Conservation (phyloP, 2,888 invertebrate genomes). For the Polymixis flavicincta region DNA sequence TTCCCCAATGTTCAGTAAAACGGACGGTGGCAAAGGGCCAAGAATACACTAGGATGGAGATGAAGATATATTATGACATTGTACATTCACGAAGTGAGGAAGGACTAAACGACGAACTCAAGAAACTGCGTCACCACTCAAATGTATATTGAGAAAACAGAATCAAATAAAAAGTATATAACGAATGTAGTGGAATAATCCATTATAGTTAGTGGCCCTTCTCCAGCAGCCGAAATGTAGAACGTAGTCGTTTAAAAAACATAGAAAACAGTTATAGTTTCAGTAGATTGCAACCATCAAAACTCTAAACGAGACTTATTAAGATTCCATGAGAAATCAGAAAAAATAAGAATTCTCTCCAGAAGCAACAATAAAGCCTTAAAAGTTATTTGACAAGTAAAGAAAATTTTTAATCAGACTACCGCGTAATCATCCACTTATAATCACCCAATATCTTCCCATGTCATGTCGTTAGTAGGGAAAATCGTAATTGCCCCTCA, state of each 20-base stretch:
- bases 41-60: conserved; percentile 59
- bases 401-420: conserved; percentile 24
- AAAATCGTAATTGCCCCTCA: conserved; percentile 29
- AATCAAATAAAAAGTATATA: background rate
- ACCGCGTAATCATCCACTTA: background rate
- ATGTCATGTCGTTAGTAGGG: conserved; percentile 11
- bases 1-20: conserved; percentile 52
- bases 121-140: conserved; percentile 40
- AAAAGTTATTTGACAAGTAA: conserved; percentile 49
- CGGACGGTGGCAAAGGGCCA: conserved; percentile 56
- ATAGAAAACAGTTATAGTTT: background rate
- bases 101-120: conserved; percentile 38
- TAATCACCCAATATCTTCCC: conserved; percentile 22
- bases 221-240: background rate
- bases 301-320: background rate
- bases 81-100: conserved; percentile 52
- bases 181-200: background rate
- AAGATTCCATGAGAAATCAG: conserved; percentile 2
- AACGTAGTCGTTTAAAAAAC: background rate
- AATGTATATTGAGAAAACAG: conserved; percentile 11
- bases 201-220: background rate
- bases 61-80: conserved; percentile 61
- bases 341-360: conserved; percentile 1
- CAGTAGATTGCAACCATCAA: conserved; percentile 8
- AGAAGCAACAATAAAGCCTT: conserved; percentile 26